Percentiles rank a stretch among this genome's conserved stretches.
These are phyloP conservation scores for Holocentrus rufus DNA, from an alignment of 2,797 vertebrate species.

Conservation along the genomic window DNA sequence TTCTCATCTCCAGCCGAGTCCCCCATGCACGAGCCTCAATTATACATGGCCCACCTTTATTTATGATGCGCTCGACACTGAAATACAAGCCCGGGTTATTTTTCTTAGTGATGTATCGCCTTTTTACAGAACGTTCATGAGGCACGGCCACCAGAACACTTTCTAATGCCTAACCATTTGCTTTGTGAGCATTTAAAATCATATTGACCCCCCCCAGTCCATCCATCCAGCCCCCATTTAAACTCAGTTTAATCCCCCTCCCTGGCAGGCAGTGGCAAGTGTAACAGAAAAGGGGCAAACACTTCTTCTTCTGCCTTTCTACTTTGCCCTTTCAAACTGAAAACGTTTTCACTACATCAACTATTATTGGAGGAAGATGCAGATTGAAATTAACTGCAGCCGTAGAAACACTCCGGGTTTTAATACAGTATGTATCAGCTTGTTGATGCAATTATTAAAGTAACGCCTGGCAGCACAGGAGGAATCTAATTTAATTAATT, in stretches of 20 bases:
- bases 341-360: constrained; percentile 80
- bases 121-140: constrained; percentile 66
- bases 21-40: constrained; percentile 74
- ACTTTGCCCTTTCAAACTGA: constrained; percentile 77
- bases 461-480: constrained; percentile 89
- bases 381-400: constrained; percentile 90
- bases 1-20: constrained; percentile 90
- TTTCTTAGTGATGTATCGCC: constrained; percentile 74
- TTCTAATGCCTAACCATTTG: constrained; percentile 68
- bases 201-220: constrained; percentile 64
- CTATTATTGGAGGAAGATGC: constrained; percentile 77
- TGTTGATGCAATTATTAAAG: constrained; percentile 94
- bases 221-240: constrained; percentile 67
- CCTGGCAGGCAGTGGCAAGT: constrained; percentile 31
- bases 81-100: constrained; percentile 72
- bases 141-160: constrained; percentile 62
- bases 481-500: constrained; percentile 94
- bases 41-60: constrained; percentile 84
- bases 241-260: constrained; percentile 46
- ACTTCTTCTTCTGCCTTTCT: constrained; percentile 84
- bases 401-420: constrained; percentile 89
- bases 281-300: constrained; percentile 48
- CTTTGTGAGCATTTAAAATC: constrained; percentile 75
- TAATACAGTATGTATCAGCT: constrained; percentile 88
- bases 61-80: constrained; percentile 77